Percentiles rank a stretch among this genome's conserved stretches.
These are phyloP conservation scores for Phania funesta DNA, from an alignment of 2,888 invertebrate genomes.

Conservation along the genomic window DNA sequence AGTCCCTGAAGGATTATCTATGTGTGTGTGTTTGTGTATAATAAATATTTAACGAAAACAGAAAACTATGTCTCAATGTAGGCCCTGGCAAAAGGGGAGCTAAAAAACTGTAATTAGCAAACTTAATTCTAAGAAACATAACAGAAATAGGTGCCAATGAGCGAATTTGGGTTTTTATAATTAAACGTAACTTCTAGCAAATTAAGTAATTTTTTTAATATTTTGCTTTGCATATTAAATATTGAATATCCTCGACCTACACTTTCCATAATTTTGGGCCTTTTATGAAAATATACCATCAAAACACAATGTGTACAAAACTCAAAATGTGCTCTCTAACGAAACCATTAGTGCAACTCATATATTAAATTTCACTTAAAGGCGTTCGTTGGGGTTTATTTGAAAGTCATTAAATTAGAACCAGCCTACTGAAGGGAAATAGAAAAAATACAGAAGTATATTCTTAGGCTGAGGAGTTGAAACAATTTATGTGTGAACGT, in stretches of 20 bases:
- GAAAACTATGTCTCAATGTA: too few relatives aligned
- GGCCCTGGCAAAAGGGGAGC: too few relatives aligned
- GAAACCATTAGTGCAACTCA: slow-evolving; percentile 56
- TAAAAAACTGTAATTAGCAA: too few relatives aligned
- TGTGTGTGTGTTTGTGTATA: too few relatives aligned
- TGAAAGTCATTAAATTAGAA: slow-evolving; percentile 31
- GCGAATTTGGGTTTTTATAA: too few relatives aligned
- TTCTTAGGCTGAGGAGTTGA: slow-evolving; percentile 40
- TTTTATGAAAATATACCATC: background rate
- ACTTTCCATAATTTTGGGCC: background rate
- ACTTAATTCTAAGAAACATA: too few relatives aligned
- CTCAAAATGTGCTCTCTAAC: slow-evolving; percentile 33
- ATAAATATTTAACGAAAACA: too few relatives aligned
- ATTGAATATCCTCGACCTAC: background rate
- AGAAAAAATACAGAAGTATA: background rate
- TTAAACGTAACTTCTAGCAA: too few relatives aligned
- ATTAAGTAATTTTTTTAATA: background rate
- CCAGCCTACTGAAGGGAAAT: slow-evolving; percentile 4
- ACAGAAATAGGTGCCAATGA: too few relatives aligned
- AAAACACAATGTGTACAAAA: background rate
- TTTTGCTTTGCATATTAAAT: background rate
- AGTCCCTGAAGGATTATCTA: background rate
- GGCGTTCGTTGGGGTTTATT: slow-evolving; percentile 10
- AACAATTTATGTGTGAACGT: slow-evolving; percentile 42
- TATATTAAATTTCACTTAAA: slow-evolving; percentile 26